Conservation (phyloP, 2,113 vertebrate genomes). For the Alces alces region DNA sequence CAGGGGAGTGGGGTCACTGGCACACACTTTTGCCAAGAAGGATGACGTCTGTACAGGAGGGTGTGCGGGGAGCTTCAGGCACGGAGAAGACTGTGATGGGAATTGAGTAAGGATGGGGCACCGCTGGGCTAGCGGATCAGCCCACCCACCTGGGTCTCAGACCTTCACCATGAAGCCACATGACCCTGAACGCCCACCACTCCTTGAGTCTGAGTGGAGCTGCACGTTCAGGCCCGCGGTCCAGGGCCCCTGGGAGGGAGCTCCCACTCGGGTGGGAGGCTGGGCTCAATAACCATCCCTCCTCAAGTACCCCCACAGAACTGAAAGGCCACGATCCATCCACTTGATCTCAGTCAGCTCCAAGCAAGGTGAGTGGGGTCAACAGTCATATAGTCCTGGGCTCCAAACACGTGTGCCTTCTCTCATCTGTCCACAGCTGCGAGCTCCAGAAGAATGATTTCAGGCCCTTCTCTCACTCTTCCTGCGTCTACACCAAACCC, state of each 20-base stretch:
- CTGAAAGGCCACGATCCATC: not conserved
- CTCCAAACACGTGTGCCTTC: accelerated
- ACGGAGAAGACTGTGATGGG: not conserved
- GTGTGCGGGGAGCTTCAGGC: not conserved
- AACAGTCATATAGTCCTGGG: not conserved
- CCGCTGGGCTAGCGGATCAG: accelerated
- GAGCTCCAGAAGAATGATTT: not conserved
- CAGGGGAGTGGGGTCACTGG: no score
- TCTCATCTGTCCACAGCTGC: not conserved
- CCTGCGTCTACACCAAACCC: not conserved
- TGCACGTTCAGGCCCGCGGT: not conserved
- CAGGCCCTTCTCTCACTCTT: not conserved
- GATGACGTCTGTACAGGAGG: no score
- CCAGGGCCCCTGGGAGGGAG: not conserved
- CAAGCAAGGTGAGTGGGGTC: not conserved
- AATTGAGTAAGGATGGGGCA: not conserved
- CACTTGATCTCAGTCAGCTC: not conserved
- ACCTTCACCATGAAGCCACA: not conserved
- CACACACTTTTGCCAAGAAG: not conserved
- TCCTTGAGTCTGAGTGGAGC: not conserved
- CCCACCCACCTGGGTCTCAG: accelerated
- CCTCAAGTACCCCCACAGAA: not conserved
- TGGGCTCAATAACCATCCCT: not conserved
- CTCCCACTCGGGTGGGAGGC: not conserved
- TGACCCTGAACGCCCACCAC: accelerated